Percentiles rank a stretch among this genome's conserved stretches.
Conservation (phyloP, 2,113 vertebrate genomes). For the Orientallactaga bullata region DNA sequence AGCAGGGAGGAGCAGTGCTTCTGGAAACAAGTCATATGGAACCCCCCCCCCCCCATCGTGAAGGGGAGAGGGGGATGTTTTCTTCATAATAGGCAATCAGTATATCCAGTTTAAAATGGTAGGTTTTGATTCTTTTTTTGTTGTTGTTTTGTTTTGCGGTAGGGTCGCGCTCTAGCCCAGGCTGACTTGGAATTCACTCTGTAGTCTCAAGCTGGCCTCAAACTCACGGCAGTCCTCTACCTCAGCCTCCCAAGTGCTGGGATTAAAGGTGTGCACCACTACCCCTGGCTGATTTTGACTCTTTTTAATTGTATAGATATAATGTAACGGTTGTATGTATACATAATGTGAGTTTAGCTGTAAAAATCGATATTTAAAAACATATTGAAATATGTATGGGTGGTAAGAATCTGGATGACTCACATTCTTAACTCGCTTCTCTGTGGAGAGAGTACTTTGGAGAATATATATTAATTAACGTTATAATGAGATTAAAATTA, state of each 20-base stretch:
- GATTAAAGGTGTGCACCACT: too few relatives aligned
- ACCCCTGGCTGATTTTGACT: not conserved
- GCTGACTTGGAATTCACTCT: too few relatives aligned
- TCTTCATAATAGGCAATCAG: not conserved
- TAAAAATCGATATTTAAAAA: constrained; percentile 33
- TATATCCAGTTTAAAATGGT: not conserved
- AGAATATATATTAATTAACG: not conserved
- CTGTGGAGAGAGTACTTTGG: not conserved
- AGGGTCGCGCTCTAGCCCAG: too few relatives aligned
- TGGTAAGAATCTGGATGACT: not conserved
- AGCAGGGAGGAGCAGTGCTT: not conserved
- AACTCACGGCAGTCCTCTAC: too few relatives aligned
- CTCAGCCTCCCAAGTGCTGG: too few relatives aligned
- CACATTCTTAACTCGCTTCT: not conserved
- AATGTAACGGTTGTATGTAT: not conserved
- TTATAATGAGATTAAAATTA: constrained; percentile 17
- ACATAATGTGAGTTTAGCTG: not conserved
- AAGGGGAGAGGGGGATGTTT: not conserved
- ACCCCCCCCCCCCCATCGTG: not conserved
- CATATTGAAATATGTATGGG: not conserved
- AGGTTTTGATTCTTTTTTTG: not conserved
- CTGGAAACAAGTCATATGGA: not conserved
- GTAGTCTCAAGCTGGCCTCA: too few relatives aligned
- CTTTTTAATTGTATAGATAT: not conserved
- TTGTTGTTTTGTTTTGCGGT: too few relatives aligned